phyloP scores from a whole-genome alignment of 2,797 vertebrate genomes.

The Eulemur rubriventer region DNA sequence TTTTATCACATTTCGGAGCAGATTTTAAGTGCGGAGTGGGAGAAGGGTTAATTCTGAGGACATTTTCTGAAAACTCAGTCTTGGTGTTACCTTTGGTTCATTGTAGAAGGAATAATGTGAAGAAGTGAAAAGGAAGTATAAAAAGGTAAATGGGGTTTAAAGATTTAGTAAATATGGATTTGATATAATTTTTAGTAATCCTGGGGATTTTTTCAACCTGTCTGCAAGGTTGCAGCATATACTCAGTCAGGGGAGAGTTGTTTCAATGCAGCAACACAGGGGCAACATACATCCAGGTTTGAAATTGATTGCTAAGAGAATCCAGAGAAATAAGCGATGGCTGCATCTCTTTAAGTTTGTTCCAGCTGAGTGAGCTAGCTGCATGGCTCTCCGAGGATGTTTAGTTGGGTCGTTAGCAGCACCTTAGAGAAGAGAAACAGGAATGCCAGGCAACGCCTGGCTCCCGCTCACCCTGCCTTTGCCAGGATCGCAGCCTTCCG shows the following conservation, averaged over 20 bases:
- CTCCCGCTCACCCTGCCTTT: not conserved
- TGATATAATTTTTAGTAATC: not conserved
- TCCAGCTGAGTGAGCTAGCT: not conserved
- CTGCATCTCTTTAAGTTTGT: not conserved
- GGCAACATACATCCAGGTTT: not conserved
- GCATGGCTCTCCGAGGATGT: not conserved
- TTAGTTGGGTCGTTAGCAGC: not conserved
- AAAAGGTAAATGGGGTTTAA: not conserved
- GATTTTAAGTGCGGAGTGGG: not conserved
- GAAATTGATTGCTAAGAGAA: not conserved
- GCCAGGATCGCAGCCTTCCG: not conserved
- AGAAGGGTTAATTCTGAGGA: not conserved
- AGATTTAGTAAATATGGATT: not conserved
- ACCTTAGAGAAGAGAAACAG: not conserved
- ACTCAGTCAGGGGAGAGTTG: not conserved
- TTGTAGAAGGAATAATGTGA: not conserved
- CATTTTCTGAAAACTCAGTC: not conserved
- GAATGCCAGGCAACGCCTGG: no score
- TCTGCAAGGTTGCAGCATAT: not conserved
- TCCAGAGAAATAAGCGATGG: not conserved
- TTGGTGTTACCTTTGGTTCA: not conserved
- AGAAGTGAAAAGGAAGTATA: not conserved
- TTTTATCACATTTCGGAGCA: not conserved
- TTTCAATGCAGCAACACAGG: not conserved
- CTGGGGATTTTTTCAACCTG: not conserved